A percentile compares a stretch with the other conserved stretches of the same genome.
phyloP scores from a whole-genome alignment of 2,888 invertebrate species.

The Exephanes ischioxanthus region DNA sequence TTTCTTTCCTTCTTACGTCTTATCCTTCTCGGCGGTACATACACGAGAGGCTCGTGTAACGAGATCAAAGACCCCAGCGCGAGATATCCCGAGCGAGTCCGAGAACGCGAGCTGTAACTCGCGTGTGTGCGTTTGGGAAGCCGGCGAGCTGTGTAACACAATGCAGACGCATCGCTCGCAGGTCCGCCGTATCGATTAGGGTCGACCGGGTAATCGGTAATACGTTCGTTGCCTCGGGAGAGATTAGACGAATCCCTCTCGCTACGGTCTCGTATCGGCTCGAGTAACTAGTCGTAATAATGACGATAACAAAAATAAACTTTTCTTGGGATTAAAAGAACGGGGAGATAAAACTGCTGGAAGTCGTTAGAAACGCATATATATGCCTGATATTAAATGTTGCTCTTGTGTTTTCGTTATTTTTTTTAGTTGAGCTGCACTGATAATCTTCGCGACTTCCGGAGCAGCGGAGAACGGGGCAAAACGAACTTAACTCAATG shows the following conservation, averaged over 20 bases:
- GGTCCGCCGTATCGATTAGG: slow-evolving; percentile 35
- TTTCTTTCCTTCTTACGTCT: slow-evolving; percentile 5
- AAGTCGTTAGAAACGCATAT: slow-evolving; percentile 22
- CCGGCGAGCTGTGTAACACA: background rate
- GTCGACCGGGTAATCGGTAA: slow-evolving; percentile 33
- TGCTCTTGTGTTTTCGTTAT: background rate
- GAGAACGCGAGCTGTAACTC: background rate
- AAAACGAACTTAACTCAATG: background rate
- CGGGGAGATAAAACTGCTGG: background rate
- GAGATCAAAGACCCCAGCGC: slow-evolving; percentile 54
- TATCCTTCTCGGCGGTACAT: background rate
- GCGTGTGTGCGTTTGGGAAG: slow-evolving; percentile 5
- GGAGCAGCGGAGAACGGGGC: background rate
- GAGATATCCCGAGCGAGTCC: slow-evolving; percentile 47
- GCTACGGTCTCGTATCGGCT: background rate
- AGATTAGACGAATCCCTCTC: slow-evolving; percentile 3
- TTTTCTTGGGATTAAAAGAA: background rate
- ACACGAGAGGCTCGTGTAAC: slow-evolving; percentile 35
- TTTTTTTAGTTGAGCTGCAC: background rate
- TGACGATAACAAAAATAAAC: slow-evolving; percentile 2
- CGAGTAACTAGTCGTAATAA: slow-evolving; percentile 3
- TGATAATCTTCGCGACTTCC: slow-evolving; percentile 7
- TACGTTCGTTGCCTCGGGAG: slow-evolving; percentile 11
- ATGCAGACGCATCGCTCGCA: background rate
- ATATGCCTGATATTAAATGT: slow-evolving; percentile 1